These are phyloP conservation scores for Morbakka virulenta DNA, from an alignment of 30 jellyfish, hydroid and myxozoan species.

Conservation along the genomic window DNA sequence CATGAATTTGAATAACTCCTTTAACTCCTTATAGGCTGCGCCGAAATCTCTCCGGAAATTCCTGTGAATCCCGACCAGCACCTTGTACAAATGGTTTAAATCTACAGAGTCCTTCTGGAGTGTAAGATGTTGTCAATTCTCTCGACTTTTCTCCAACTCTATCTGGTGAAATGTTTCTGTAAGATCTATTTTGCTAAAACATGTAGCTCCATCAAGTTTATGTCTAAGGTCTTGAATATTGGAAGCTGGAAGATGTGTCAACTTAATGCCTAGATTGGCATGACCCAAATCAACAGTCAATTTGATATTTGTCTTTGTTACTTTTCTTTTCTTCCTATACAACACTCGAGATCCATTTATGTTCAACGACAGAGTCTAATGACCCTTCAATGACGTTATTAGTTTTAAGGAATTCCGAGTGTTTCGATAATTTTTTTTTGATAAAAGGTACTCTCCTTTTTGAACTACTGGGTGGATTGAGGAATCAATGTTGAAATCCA, in stretches of 20 bases:
- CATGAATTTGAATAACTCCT: too few species aligned
- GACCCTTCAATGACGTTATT: too few species aligned
- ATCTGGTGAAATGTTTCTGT: too few species aligned
- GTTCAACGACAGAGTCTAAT: slow-evolving; percentile 6
- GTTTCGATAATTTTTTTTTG: not conserved
- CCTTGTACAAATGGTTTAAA: slow-evolving; percentile 36
- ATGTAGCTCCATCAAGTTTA: too few species aligned
- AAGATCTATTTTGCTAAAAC: too few species aligned
- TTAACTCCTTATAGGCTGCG: too few species aligned
- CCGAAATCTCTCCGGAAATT: slow-evolving; percentile 22
- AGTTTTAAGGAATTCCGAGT: too few species aligned
- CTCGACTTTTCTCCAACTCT: slow-evolving; percentile 28
- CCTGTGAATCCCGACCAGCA: slow-evolving; percentile 36
- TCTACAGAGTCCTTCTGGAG: too few species aligned
- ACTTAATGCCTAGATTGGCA: slow-evolving; percentile 25
- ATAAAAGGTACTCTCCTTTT: not conserved
- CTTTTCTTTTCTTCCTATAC: too few species aligned
- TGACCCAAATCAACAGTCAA: slow-evolving; percentile 33
- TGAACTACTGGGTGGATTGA: too few species aligned
- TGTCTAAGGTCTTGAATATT: slow-evolving; percentile 8
- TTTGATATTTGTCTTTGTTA: not conserved
- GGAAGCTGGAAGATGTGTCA: not conserved
- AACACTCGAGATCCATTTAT: slow-evolving; percentile 17
- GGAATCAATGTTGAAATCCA: not conserved
- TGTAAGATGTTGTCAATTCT: too few species aligned